Conservation (phyloP, 2,797 vertebrate species). For the Huso huso region DNA sequence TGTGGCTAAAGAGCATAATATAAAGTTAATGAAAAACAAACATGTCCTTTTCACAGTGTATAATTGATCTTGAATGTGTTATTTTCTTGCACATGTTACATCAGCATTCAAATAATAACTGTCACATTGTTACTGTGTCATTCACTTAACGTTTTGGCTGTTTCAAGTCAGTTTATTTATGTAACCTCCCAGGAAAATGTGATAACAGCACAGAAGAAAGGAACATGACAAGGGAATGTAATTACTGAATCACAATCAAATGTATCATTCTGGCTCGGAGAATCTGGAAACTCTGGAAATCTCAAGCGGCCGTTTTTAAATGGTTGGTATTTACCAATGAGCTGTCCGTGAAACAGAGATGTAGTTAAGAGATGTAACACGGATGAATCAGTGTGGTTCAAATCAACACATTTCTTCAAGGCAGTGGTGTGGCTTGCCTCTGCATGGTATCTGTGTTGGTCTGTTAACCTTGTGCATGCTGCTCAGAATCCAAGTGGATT, state of each 20-base stretch:
- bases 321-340: too few relatives aligned
- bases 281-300: too few relatives aligned
- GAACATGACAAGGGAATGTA: not conserved
- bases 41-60: conserved; percentile 46
- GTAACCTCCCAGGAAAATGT: conserved; percentile 43
- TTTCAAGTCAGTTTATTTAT: conserved; percentile 50
- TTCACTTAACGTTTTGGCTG: conserved; percentile 31
- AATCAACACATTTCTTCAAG: too few relatives aligned
- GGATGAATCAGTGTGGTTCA: too few relatives aligned
- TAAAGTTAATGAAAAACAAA: conserved; percentile 81
- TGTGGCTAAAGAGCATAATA: conserved; percentile 65
- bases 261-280: too few relatives aligned
- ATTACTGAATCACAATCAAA: conserved; percentile 4
- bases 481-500: too few relatives aligned
- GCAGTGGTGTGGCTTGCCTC: too few relatives aligned
- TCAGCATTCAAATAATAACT: conserved; percentile 34
- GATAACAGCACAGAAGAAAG: not conserved
- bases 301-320: too few relatives aligned
- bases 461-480: too few relatives aligned
- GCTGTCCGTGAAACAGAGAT: too few relatives aligned
- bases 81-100: conserved; percentile 49
- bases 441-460: too few relatives aligned
- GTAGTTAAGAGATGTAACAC: too few relatives aligned
- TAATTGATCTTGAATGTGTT: conserved; percentile 48
- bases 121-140: conserved; percentile 35